phyloP scores from a whole-genome alignment of 2,113 vertebrate species.

The Suncus etruscus region DNA sequence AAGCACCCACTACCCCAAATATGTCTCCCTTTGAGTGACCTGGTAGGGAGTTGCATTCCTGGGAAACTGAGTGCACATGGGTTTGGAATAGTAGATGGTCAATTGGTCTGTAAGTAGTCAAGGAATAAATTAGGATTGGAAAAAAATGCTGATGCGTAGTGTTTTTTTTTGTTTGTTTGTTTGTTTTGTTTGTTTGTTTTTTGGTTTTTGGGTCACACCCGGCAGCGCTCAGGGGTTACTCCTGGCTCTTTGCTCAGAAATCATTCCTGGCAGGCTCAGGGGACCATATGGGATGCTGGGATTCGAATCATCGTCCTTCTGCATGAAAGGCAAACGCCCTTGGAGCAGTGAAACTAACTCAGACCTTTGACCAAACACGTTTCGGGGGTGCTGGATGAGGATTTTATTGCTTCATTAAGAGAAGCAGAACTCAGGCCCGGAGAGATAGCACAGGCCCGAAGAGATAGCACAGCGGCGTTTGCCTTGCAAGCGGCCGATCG shows the following conservation, averaged over 20 bases:
- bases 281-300: no score
- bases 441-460: no score
- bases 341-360: not conserved
- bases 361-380: slow-evolving; percentile 22
- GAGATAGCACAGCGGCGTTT: no score
- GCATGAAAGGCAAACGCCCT: not conserved
- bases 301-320: no score
- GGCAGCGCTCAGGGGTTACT: no score
- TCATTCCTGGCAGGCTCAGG: no score
- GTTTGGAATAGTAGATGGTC: not conserved
- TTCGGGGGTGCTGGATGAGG: fast-evolving
- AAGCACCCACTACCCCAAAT: not conserved
- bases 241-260: no score
- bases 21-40: slow-evolving; percentile 26
- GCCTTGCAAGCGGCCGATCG: no score
- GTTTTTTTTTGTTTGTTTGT: no score
- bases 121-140: slow-evolving; percentile 40
- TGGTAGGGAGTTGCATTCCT: not conserved
- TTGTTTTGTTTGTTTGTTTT: no score
- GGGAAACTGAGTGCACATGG: slow-evolving; percentile 14
- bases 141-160: not conserved
- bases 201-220: no score
- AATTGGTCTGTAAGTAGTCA: slow-evolving; percentile 22
- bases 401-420: slow-evolving; percentile 55
- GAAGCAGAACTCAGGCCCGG: no score